Conservation (phyloP, 2,888 invertebrate genomes). For the Lobophora halterata region DNA sequence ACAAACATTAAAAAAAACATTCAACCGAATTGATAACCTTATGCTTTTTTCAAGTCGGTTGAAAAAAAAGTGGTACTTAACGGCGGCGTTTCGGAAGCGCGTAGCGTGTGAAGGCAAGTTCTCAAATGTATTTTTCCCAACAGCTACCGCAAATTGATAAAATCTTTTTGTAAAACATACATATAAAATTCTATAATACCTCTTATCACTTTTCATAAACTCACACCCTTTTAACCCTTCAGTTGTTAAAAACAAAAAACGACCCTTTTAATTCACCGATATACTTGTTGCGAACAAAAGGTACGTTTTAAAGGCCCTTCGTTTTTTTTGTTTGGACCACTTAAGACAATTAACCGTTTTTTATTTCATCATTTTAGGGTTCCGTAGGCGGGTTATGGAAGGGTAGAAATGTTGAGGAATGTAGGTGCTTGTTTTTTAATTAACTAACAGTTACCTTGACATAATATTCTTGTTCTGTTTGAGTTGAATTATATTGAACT, state of each 20-base stretch:
- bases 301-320: slow-evolving; percentile 44
- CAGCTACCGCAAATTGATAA: slow-evolving; percentile 4
- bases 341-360: slow-evolving; percentile 63
- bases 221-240: slow-evolving; percentile 10
- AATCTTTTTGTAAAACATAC: slow-evolving; percentile 9
- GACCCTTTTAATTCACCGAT: slow-evolving; percentile 38
- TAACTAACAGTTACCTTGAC: slow-evolving; percentile 10
- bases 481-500: too few relatives aligned
- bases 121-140: too few relatives aligned
- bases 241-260: slow-evolving; percentile 20
- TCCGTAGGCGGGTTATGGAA: slow-evolving; percentile 14
- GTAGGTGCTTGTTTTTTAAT: slow-evolving; percentile 15
- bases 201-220: slow-evolving; percentile 16
- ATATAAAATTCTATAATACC: neutral
- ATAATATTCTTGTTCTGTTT: too few relatives aligned
- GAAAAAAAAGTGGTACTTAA: too few relatives aligned
- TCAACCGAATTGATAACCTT: too few relatives aligned
- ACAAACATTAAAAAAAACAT: too few relatives aligned
- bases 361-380: slow-evolving; percentile 26
- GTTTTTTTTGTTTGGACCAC: slow-evolving; percentile 52
- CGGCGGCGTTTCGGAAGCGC: too few relatives aligned
- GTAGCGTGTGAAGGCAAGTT: too few relatives aligned
- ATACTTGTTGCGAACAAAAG: slow-evolving; percentile 49
- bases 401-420: slow-evolving; percentile 7
- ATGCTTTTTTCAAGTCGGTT: too few relatives aligned